Conservation (phyloP, 2,113 vertebrate genomes). For the Myotis davidii region DNA sequence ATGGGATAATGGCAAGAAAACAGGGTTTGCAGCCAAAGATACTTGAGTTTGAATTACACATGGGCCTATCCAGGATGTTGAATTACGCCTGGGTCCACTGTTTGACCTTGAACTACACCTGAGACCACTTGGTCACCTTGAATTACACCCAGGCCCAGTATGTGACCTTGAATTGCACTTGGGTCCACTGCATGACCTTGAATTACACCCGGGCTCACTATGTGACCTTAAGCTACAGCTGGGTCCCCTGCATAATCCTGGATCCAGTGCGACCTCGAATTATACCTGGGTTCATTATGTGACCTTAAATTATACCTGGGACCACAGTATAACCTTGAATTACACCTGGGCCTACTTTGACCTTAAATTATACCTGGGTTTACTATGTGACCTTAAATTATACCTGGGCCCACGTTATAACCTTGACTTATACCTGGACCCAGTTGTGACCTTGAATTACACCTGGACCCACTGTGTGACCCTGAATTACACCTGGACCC, state of each 20-base stretch:
- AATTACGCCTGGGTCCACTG: not conserved
- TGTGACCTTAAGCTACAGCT: not conserved
- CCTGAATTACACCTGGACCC: not conserved
- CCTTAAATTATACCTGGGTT: not conserved
- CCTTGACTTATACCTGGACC: not conserved
- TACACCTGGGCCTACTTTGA: not conserved
- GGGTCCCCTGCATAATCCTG: no score
- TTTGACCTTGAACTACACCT: not conserved
- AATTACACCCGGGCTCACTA: not conserved
- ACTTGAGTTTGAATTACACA: not conserved
- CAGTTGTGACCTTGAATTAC: not conserved
- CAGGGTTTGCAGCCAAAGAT: not conserved
- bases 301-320: not conserved
- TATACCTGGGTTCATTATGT: not conserved
- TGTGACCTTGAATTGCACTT: not conserved
- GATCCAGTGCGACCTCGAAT: no score
- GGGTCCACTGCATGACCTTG: not conserved
- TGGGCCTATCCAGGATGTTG: not conserved
- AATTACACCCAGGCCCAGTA: not conserved
- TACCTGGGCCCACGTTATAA: not conserved
- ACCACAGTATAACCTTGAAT: not conserved
- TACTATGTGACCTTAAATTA: not conserved
- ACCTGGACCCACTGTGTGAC: not conserved
- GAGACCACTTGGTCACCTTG: not conserved
- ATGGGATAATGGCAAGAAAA: not conserved